Base-by-base conservation (phyloP, 2,888 invertebrate genomes). In the Dicyrtoma fusca region DNA sequence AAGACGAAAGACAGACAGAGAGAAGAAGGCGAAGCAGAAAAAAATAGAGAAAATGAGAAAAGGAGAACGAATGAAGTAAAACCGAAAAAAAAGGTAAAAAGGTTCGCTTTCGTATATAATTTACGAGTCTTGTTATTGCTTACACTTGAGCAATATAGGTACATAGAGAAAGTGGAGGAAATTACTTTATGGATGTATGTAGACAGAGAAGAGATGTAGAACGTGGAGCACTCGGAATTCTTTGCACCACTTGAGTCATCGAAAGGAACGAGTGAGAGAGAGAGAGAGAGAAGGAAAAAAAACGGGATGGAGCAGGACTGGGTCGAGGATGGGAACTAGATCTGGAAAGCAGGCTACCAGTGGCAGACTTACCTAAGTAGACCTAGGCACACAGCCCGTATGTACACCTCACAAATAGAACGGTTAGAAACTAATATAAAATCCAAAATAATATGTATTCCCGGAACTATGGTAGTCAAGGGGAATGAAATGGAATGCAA, bases 21-120 rank as follows among this genome's bases (percentile, higher is more conserved):
- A 65, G 51, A 47, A 25, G 49, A 21, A 51, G 65, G 11, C 8
- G 8, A 34, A 14, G 26, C 2, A 62, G 10, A 34, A 10, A 25
- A 62, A 62, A 42, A 49, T 4, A 10, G 59, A 26, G 26, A 59
- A 59, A 59, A 11, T 1, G 26, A 17, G 26, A 26, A 34, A 26
- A 26, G 42, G 25, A 26, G 17, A 17, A 26, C 26, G 34, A 59
- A 34, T 25, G 59, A 59, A 13, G 34, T n/a, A 23, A 59, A 26
- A 6, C 21, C 21, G 26, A 13, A 25, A 23, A 25, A 17, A 19
- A 55, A 42, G 26, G 25, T 1, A 26, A 57, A 61, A 61, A 21
- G 55, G 55, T 55, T 55, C 25, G 17, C 55, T 55, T 21, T 55
- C 51, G 1, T 55, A 55, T 55, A 55, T 55, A 55, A 55, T 55